These are phyloP conservation scores for Cardiocondyla obscurior DNA, from an alignment of 1,140 invertebrate species.

Conservation along the genomic window DNA sequence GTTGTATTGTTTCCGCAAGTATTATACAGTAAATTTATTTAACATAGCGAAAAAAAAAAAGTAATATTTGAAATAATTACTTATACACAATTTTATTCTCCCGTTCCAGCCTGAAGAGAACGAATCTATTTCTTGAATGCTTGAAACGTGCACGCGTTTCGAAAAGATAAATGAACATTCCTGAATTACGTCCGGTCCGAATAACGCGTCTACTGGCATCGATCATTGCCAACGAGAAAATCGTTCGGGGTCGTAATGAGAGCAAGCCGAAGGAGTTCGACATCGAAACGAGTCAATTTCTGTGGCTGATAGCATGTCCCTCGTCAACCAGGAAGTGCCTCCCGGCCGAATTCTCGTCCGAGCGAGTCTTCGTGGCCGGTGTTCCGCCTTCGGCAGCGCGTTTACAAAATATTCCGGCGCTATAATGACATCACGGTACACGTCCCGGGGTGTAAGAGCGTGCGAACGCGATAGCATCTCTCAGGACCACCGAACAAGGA, in stretches of 20 bases:
- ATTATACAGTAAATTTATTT: not conserved
- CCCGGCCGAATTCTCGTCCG: not conserved
- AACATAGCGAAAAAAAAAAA: not conserved
- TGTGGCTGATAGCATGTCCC: slow-evolving; percentile 5
- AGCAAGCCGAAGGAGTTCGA: not conserved
- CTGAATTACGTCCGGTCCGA: not conserved
- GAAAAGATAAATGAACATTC: not conserved
- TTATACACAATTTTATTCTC: not conserved
- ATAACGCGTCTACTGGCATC: slow-evolving; percentile 3
- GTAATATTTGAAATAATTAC: not conserved
- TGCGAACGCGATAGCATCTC: slow-evolving; percentile 75
- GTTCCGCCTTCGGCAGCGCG: slow-evolving; percentile 32
- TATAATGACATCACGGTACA: slow-evolving; percentile 72
- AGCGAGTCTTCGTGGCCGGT: slow-evolving; percentile 20
- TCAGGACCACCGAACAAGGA: slow-evolving; percentile 69
- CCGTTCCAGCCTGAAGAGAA: not conserved
- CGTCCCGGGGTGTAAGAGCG: slow-evolving; percentile 64
- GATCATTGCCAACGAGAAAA: slow-evolving; percentile 27
- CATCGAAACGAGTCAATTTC: slow-evolving; percentile 28
- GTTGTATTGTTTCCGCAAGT: not conserved
- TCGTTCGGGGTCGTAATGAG: not conserved
- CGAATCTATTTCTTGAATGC: not conserved
- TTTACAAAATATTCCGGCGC: slow-evolving; percentile 62
- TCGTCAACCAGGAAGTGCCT: slow-evolving; percentile 57
- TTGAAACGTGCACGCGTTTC: not conserved